phyloP scores from a whole-genome alignment of 53 echinoderm and acorn worm species.

The Zoroaster sp. region DNA sequence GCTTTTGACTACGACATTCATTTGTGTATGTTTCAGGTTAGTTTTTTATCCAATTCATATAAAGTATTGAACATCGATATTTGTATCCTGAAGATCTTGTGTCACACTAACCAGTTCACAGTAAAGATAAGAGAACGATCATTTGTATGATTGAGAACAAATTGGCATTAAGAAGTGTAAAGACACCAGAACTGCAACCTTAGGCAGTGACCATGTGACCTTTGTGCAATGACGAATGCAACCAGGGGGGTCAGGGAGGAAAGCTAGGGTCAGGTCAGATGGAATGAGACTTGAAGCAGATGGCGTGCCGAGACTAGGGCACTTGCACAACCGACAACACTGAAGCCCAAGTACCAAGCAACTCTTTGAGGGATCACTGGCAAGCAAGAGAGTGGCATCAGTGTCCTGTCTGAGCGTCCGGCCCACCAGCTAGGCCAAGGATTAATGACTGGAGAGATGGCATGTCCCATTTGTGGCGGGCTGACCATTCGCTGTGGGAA shows the following conservation, averaged over 20 bases:
- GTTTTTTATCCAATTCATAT: too few relatives aligned
- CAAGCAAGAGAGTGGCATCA: constrained; percentile 11
- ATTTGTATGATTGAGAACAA: too few relatives aligned
- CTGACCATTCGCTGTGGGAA: constrained; percentile 37
- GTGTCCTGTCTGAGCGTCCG: constrained; percentile 24
- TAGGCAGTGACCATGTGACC: background rate
- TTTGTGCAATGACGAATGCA: background rate
- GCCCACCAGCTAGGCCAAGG: background rate
- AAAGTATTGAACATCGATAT: too few relatives aligned
- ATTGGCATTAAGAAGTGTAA: too few relatives aligned
- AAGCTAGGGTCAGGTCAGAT: background rate
- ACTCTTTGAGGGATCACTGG: constrained; percentile 36
- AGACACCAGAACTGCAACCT: too few relatives aligned
- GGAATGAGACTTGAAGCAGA: background rate
- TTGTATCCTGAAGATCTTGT: too few relatives aligned
- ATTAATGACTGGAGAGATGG: constrained; percentile 15
- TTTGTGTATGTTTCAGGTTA: too few relatives aligned
- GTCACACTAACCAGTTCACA: too few relatives aligned
- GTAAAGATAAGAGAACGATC: too few relatives aligned
- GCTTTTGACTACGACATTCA: too few relatives aligned
- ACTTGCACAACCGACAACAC: constrained; percentile 24
- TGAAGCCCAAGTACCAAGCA: constrained; percentile 16
- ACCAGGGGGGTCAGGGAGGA: background rate
- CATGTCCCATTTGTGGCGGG: constrained; percentile 14
- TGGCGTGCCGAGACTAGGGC: background rate